Conservation (phyloP, 1,140 invertebrate species). For the Schlechtendalia chinensis region DNA sequence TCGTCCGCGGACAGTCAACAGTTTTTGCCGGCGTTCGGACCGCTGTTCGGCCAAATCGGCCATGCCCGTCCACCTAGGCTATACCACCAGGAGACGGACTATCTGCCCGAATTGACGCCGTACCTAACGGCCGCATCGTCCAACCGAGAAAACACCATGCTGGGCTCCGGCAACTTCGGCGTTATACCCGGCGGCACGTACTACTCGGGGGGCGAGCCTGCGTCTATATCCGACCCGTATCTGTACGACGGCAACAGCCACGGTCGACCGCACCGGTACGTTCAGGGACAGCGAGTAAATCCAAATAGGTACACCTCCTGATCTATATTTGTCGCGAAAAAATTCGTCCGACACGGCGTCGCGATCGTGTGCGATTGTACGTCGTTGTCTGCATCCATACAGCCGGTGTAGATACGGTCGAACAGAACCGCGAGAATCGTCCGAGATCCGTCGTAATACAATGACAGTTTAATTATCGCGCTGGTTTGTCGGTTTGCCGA, state of each 20-base stretch:
- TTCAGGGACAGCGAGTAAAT: constrained; percentile 51
- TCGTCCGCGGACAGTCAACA: constrained; percentile 54
- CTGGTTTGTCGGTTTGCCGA: no score
- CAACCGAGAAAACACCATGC: constrained; percentile 37
- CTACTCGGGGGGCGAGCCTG: constrained; percentile 64
- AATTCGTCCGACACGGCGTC: not conserved
- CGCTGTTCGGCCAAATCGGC: constrained; percentile 53
- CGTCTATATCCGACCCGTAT: constrained; percentile 55
- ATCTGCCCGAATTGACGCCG: constrained; percentile 7
- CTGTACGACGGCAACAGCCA: constrained; percentile 60
- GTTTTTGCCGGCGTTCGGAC: constrained; percentile 60
- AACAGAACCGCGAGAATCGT: no score
- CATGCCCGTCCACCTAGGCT: constrained; percentile 13
- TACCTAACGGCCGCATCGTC: constrained; percentile 17
- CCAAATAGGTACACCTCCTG: constrained; percentile 2
- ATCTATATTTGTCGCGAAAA: not conserved
- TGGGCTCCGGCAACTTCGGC: constrained; percentile 72
- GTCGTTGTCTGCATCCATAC: no score
- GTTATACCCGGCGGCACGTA: constrained; percentile 84
- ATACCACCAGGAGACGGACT: constrained; percentile 42
- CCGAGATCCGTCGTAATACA: no score
- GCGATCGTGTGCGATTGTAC: no score
- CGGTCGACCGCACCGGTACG: constrained; percentile 60
- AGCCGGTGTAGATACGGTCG: no score
- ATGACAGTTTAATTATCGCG: no score